These are phyloP conservation scores for Oncorhynchus masou DNA, from an alignment of 2,113 vertebrate species.

Conservation along the genomic window DNA sequence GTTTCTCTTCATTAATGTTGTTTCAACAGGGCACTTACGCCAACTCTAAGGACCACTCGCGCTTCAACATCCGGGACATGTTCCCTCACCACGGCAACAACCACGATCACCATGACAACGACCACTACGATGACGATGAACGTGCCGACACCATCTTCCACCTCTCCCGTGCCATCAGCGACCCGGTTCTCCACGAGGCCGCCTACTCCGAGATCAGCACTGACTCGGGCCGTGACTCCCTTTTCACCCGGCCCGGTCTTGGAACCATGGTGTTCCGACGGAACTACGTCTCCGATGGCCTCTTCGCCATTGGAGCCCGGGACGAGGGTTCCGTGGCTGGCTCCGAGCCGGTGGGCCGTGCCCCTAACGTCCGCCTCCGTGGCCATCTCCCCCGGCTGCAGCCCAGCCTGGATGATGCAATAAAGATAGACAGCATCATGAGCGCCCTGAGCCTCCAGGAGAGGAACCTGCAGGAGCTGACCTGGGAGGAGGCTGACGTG, in stretches of 20 bases:
- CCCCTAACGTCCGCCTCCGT: conserved; percentile 68
- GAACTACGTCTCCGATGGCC: conserved; percentile 89
- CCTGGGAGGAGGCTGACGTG: conserved; percentile 90
- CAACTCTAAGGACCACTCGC: conserved; percentile 83
- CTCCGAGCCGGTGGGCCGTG: conserved; percentile 52
- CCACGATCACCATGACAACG: conserved; percentile 81
- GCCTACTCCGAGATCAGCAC: conserved; percentile 95
- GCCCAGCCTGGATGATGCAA: conserved; percentile 77
- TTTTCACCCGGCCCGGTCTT: conserved; percentile 92
- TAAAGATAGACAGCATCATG: conserved; percentile 86
- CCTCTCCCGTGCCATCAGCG: conserved; percentile 93
- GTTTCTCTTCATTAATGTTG: conserved; percentile 76
- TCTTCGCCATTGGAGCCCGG: conserved; percentile 82
- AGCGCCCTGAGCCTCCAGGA: conserved; percentile 90
- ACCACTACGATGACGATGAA: conserved; percentile 86
- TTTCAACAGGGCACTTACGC: conserved; percentile 88
- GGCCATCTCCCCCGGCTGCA: conserved; percentile 81
- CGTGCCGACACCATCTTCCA: conserved; percentile 87
- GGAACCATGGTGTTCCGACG: conserved; percentile 97
- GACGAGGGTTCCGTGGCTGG: conserved; percentile 65
- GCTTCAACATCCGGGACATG: conserved; percentile 93
- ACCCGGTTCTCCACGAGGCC: conserved; percentile 80
- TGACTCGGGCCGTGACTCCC: conserved; percentile 92
- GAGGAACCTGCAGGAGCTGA: conserved; percentile 81
- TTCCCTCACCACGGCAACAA: conserved; percentile 85